Evolutionary conservation across 1,140 invertebrate genomes (phyloP), one percentile per base, ranked within the genome.

Genomic region (Temnothorax nylanderi): DNA sequence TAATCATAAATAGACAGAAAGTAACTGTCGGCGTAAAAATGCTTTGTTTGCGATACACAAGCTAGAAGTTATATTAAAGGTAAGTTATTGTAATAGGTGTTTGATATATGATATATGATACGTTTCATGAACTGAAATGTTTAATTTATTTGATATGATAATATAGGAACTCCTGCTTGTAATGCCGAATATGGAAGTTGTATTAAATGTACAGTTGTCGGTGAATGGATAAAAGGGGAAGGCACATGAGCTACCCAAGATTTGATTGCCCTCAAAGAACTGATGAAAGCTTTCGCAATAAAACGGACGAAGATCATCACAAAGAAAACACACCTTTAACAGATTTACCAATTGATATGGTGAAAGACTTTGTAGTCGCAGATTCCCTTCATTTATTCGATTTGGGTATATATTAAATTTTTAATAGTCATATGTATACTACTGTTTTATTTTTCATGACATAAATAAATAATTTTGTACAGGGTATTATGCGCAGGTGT

Each of bases 41-140:
- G 69, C 47, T 72, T 72, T 67, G n/a, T 67, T 67, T 67, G 69
- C 11, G 69, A 72, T n/a, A 72, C 47, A 21, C 69, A 32, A 72
- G 69, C 69, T 18, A 32, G 26, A 72, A 72, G 69, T 72, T 72
- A 13, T 72, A 72, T 72, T 18, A 72, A 72, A 72, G 47, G 69
- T 54, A 32, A 41, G 18, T 41, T 67, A 21, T 41, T 67, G 10
- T 67, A 41, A 47, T 69, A 69, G 49, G 49, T 69, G 21, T 69
- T 32, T 44, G 3, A 69, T 69, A 26, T 69, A 41, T 56, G 7
- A 56, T 21, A 56, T 56, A 56, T 69, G 41, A 49, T 69, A n/a
- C n/a, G 11, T 69, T 69, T 69, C 5, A 47, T 69, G 11, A 69
- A 26, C 26, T 32, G 21, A 21, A 26, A 69, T 69, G 44, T 32